Evolutionary conservation across 2,797 vertebrate species (phyloP).

Genomic region (Luscinia luscinia): DNA sequence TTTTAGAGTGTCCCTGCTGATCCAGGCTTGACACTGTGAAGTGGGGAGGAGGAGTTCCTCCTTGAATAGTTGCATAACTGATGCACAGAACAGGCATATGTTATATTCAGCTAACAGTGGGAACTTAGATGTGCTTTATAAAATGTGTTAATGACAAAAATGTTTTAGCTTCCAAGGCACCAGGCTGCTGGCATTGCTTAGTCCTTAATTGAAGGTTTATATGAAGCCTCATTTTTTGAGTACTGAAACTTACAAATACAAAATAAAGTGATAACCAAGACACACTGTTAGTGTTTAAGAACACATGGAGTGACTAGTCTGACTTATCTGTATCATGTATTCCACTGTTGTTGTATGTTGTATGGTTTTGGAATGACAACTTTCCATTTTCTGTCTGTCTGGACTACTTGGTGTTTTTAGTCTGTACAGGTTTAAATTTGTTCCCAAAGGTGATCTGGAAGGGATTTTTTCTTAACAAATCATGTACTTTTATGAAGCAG

Average conservation of each 20-base stretch:
- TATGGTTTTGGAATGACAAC: neutral
- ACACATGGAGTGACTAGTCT: neutral
- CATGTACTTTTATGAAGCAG: neutral
- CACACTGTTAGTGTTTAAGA: constrained; percentile 2
- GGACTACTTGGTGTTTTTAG: neutral
- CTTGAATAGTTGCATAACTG: constrained; percentile 41
- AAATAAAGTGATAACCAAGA: constrained; percentile 34
- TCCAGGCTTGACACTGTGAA: constrained; percentile 39
- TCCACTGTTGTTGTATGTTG: neutral
- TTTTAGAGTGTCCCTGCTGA: constrained; percentile 33
- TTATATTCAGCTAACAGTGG: constrained; percentile 35
- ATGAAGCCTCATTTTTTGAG: constrained; percentile 34
- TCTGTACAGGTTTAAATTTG: neutral
- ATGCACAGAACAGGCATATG: constrained; percentile 45
- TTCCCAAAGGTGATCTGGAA: neutral
- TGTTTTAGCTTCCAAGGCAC: constrained; percentile 50
- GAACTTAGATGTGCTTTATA: constrained; percentile 31
- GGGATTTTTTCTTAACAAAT: neutral
- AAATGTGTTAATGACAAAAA: constrained; percentile 51
- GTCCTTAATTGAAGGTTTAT: constrained; percentile 46
- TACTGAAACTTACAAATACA: constrained; percentile 4
- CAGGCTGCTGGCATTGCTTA: constrained; percentile 43
- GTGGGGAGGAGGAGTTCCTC: constrained; percentile 24
- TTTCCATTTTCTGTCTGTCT: neutral
- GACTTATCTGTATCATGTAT: neutral